These are phyloP conservation scores for Megalonaias nervosa DNA, from an alignment of 1,140 invertebrate genomes.

Conservation along the genomic window DNA sequence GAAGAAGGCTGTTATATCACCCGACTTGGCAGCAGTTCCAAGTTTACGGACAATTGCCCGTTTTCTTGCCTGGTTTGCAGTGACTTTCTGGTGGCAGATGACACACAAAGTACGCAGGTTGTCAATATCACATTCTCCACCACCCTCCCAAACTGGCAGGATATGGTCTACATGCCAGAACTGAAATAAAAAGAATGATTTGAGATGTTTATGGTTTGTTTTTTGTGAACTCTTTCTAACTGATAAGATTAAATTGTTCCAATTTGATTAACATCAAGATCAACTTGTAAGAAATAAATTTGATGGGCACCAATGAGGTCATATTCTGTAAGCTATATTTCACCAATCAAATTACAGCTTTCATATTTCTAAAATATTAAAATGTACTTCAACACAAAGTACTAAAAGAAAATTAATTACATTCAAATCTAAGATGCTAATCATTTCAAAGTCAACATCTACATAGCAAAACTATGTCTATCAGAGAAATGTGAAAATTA, in stretches of 20 bases:
- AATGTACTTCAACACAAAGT: neutral
- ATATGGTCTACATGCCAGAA: constrained; percentile 71
- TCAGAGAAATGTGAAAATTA: neutral
- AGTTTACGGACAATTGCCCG: constrained; percentile 46
- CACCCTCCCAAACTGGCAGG: constrained; percentile 62
- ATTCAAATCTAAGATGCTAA: neutral
- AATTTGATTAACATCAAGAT: neutral
- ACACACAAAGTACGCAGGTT: constrained; percentile 67
- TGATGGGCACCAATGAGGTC: too few species aligned
- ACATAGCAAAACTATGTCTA: neutral
- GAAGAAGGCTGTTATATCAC: constrained; percentile 65
- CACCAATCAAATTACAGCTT: neutral
- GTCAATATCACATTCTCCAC: constrained; percentile 69
- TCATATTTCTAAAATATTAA: neutral
- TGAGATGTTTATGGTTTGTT: neutral
- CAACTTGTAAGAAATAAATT: too few species aligned
- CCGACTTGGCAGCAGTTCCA: constrained; percentile 36
- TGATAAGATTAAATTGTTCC: neutral
- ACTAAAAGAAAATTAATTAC: neutral
- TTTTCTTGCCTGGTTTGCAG: constrained; percentile 53
- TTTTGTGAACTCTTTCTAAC: neutral
- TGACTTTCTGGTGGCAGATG: constrained; percentile 62
- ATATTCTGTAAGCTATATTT: neutral
- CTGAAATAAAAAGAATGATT: constrained; percentile 39
- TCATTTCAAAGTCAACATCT: neutral